A percentile compares a stretch with the other conserved stretches of the same genome.
Evolutionary conservation across 2,797 vertebrate species (phyloP).

Genomic region (Enteromius trimaculatus): DNA sequence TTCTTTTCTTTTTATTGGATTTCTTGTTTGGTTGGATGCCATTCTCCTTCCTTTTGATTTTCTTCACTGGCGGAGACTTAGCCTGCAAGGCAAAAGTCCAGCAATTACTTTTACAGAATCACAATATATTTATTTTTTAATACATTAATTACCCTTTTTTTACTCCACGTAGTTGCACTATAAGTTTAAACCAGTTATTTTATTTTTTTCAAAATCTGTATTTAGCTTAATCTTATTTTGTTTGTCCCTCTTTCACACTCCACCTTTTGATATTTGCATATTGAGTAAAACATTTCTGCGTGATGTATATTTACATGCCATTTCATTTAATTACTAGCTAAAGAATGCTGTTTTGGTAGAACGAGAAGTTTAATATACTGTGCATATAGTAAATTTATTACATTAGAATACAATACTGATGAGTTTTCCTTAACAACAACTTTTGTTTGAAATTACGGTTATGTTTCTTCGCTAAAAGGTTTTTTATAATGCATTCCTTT

Average conservation of each 20-base stretch:
- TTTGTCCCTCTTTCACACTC: neutral
- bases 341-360: neutral
- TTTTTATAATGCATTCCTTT: no score
- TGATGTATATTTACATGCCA: neutral
- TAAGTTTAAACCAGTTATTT: neutral
- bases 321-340: neutral
- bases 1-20: conserved; percentile 65
- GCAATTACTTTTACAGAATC: neutral
- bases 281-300: neutral
- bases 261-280: neutral
- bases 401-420: neutral
- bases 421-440: neutral
- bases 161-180: neutral
- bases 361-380: neutral
- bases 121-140: neutral
- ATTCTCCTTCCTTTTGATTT: conserved; percentile 70
- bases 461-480: neutral
- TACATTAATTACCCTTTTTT: neutral
- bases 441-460: neutral
- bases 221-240: neutral
- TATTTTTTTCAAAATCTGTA: neutral
- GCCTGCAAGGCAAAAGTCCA: conserved; percentile 24
- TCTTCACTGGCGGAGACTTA: conserved; percentile 62
- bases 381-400: neutral
- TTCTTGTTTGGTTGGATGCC: conserved; percentile 46